A percentile compares a stretch with the other conserved stretches of the same genome.
Evolutionary conservation across 2,888 invertebrate genomes (phyloP).

Genomic region (Sphinx pinastri): DNA sequence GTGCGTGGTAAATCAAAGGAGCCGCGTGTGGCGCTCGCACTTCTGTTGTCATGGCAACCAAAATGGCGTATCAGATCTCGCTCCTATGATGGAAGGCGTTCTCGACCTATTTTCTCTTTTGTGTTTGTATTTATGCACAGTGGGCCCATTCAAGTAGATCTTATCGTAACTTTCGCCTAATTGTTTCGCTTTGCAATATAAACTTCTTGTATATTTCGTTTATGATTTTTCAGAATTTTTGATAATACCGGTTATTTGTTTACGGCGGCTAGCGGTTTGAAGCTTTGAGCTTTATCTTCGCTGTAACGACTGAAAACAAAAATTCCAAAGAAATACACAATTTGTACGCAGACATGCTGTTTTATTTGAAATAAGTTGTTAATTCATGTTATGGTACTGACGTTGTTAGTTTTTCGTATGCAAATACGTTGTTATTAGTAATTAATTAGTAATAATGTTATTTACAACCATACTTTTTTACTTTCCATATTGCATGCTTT

Average conservation of each 20-base stretch:
- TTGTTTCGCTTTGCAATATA: neutral
- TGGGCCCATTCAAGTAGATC: neutral
- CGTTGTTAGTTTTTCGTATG: too few relatives aligned
- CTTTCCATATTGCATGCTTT: neutral
- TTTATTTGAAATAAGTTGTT: too few relatives aligned
- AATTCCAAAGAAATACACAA: too few relatives aligned
- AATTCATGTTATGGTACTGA: too few relatives aligned
- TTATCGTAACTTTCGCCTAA: constrained; percentile 3
- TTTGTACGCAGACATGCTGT: too few relatives aligned
- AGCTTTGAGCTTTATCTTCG: neutral
- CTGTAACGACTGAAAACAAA: neutral
- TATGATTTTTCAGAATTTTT: neutral
- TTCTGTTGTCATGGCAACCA: constrained; percentile 62
- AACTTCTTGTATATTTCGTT: neutral
- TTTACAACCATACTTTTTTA: too few relatives aligned
- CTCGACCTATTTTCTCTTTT: constrained; percentile 23
- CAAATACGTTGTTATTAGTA: too few relatives aligned
- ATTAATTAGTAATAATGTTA: too few relatives aligned
- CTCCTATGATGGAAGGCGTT: constrained; percentile 53
- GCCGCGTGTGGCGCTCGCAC: constrained; percentile 60
- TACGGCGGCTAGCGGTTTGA: neutral
- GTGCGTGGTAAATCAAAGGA: constrained; percentile 70
- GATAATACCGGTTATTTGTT: neutral
- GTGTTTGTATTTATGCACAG: constrained; percentile 11
- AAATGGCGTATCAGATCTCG: constrained; percentile 72